These are phyloP conservation scores for Drosophila kohkoa DNA, from an alignment of 1,140 invertebrate genomes.

Conservation along the genomic window DNA sequence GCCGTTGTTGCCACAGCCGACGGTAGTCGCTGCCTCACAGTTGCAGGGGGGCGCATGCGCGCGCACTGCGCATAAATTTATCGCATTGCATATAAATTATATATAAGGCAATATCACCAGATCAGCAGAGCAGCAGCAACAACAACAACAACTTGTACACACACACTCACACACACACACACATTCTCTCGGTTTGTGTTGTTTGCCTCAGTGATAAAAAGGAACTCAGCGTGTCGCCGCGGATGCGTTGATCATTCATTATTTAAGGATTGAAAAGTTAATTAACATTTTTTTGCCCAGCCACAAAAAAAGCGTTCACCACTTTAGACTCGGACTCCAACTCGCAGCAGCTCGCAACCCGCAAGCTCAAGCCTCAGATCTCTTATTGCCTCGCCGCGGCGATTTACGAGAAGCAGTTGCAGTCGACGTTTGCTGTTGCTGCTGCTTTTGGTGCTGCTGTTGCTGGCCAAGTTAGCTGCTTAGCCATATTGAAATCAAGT, in stretches of 20 bases:
- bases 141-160: slow-evolving; percentile 21
- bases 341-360: no score
- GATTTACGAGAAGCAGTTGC: slow-evolving; percentile 73
- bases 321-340: background rate
- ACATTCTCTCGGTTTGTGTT: slow-evolving; percentile 28
- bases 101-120: slow-evolving; percentile 78
- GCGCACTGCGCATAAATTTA: slow-evolving; percentile 80
- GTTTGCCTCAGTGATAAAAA: slow-evolving; percentile 80
- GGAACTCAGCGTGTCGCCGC: slow-evolving; percentile 84
- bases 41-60: slow-evolving; percentile 66
- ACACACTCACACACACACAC: slow-evolving; percentile 11
- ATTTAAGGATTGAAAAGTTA: slow-evolving; percentile 85
- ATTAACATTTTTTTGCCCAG: slow-evolving; percentile 84
- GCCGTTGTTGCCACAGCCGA: slow-evolving; percentile 10
- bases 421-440: slow-evolving; percentile 25
- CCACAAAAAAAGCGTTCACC: slow-evolving; percentile 44
- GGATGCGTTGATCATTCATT: slow-evolving; percentile 85
- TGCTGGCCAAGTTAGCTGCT: slow-evolving; percentile 54
- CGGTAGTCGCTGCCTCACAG: slow-evolving; percentile 40
- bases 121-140: slow-evolving; percentile 44
- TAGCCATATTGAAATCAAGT: slow-evolving; percentile 53
- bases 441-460: slow-evolving; percentile 6
- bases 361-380: background rate
- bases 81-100: slow-evolving; percentile 83
- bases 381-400: slow-evolving; percentile 31